Percentiles rank a stretch among this genome's conserved stretches.
Evolutionary conservation across 1,140 invertebrate species (phyloP).

Genomic region (Platorchestia sp.): DNA sequence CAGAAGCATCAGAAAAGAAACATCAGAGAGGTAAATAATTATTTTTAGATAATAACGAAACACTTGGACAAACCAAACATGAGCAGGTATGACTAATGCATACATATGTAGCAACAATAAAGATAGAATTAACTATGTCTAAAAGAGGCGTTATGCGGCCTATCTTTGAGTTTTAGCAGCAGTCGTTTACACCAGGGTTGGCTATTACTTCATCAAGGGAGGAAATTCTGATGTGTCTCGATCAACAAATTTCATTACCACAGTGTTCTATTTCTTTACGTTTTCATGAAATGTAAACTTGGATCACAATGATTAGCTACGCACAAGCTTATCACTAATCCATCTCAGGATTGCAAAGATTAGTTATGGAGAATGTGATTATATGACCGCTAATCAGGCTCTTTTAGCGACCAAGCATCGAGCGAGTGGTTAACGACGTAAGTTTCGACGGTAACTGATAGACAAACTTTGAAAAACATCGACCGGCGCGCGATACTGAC

Average conservation of each 20-base stretch:
- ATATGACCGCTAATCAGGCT: slow-evolving; percentile 17
- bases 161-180: too few relatives aligned
- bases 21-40: too few relatives aligned
- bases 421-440: slow-evolving; percentile 14
- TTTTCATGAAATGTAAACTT: background rate
- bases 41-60: too few relatives aligned
- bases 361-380: slow-evolving; percentile 9
- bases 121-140: too few relatives aligned
- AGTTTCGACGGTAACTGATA: slow-evolving; percentile 40
- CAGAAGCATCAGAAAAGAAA: too few relatives aligned
- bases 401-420: slow-evolving; percentile 25
- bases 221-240: background rate
- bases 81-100: too few relatives aligned
- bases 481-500: background rate
- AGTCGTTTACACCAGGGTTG: too few relatives aligned
- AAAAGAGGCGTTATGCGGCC: too few relatives aligned
- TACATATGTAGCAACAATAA: too few relatives aligned
- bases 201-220: too few relatives aligned
- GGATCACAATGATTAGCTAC: background rate
- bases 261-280: background rate
- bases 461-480: slow-evolving; percentile 36
- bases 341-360: background rate
- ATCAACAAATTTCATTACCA: background rate
- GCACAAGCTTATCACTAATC: background rate
- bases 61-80: too few relatives aligned